Conservation (phyloP, 2,888 invertebrate genomes). For the Diloba caeruleocephala region DNA sequence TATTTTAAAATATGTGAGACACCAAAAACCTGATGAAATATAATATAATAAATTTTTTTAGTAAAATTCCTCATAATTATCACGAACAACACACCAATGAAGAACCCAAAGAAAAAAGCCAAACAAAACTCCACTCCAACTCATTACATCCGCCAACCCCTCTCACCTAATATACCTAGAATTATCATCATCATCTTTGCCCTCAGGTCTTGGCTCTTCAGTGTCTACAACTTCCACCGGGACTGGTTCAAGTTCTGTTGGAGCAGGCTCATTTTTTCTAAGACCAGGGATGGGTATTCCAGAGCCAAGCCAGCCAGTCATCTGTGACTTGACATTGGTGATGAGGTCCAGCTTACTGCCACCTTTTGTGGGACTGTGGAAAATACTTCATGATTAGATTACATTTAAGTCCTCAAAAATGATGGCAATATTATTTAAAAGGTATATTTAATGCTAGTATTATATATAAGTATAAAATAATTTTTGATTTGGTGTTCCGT, state of each 20-base stretch:
- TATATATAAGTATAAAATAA: no score
- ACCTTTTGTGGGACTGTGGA: slow-evolving; percentile 91
- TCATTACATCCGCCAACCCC: slow-evolving; percentile 89
- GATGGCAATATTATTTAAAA: neutral
- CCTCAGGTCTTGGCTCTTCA: slow-evolving; percentile 76
- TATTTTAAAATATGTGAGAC: no score
- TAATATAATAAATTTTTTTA: no score
- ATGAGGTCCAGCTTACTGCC: slow-evolving; percentile 94
- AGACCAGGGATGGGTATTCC: slow-evolving; percentile 94
- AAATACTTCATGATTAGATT: slow-evolving; percentile 37
- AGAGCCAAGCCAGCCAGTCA: slow-evolving; percentile 95
- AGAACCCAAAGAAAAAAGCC: slow-evolving; percentile 50
- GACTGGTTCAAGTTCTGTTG: slow-evolving; percentile 81
- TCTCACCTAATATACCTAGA: slow-evolving; percentile 94
- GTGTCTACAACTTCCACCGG: slow-evolving; percentile 81
- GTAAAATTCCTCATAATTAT: neutral
- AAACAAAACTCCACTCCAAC: slow-evolving; percentile 68
- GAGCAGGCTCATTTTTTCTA: slow-evolving; percentile 90
- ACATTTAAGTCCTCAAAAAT: no score
- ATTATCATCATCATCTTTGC: slow-evolving; percentile 95
- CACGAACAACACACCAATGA: slow-evolving; percentile 57
- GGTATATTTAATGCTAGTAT: no score
- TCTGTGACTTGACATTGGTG: slow-evolving; percentile 95
- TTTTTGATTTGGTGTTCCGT: no score
- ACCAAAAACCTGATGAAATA: no score